These are phyloP conservation scores for Xestia sexstrigata DNA, from an alignment of 2,888 invertebrate genomes.

Conservation along the genomic window DNA sequence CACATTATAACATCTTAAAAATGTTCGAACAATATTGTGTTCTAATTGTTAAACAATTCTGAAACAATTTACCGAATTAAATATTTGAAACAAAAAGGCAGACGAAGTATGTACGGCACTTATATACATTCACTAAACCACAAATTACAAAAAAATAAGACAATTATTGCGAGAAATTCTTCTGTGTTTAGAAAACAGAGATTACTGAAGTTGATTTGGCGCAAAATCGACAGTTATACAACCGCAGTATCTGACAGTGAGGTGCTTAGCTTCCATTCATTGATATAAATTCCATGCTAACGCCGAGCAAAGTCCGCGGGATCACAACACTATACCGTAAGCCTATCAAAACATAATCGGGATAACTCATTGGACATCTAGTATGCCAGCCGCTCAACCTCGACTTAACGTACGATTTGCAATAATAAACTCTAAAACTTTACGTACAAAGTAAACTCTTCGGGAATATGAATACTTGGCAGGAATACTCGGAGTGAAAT, in stretches of 20 bases:
- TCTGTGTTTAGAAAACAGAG: constrained; percentile 72
- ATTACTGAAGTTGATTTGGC: constrained; percentile 72
- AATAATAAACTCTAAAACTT: constrained; percentile 74
- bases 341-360: constrained; percentile 85
- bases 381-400: constrained; percentile 61
- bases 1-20: constrained; percentile 28
- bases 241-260: constrained; percentile 68
- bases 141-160: constrained; percentile 45
- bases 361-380: constrained; percentile 80
- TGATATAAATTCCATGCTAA: constrained; percentile 80
- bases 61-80: constrained; percentile 3
- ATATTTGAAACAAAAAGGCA: not conserved
- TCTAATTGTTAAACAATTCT: constrained; percentile 18
- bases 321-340: constrained; percentile 83
- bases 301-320: constrained; percentile 75
- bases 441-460: constrained; percentile 69
- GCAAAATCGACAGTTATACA: constrained; percentile 69
- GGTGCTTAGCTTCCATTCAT: constrained; percentile 75
- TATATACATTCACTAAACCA: constrained; percentile 13
- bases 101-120: not conserved
- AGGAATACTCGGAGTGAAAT: constrained; percentile 72
- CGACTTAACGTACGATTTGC: constrained; percentile 58
- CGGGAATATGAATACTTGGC: constrained; percentile 72
- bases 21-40: not conserved
- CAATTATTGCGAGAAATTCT: constrained; percentile 53